Conservation (phyloP, 2,113 vertebrate genomes). For the Planiliza haematocheilus region DNA sequence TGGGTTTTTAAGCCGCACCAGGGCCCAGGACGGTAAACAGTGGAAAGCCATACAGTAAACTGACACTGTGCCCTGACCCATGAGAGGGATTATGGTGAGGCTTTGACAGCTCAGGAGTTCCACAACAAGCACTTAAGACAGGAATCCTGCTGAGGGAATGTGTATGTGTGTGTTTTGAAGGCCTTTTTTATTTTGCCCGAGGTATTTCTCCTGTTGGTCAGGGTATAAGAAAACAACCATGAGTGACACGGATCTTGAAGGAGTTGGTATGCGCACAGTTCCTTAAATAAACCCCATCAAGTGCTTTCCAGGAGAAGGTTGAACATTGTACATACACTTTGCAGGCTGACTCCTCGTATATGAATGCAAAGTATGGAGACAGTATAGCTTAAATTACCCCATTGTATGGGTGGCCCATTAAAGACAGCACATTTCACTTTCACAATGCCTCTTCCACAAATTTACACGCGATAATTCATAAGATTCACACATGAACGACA, state of each 20-base stretch:
- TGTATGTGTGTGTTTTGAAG: conserved; percentile 22
- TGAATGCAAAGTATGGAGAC: conserved; percentile 14
- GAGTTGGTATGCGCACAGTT: conserved; percentile 15
- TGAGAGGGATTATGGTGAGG: conserved; percentile 66
- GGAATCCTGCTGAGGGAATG: conserved; percentile 60
- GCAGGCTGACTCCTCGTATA: conserved; percentile 2
- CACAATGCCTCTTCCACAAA: conserved; percentile 43
- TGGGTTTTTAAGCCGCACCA: background rate
- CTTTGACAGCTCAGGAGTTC: conserved; percentile 65
- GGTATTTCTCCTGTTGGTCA: conserved; percentile 40
- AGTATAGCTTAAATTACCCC: conserved; percentile 38
- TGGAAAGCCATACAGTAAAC: conserved; percentile 47
- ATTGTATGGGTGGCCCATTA: conserved; percentile 48
- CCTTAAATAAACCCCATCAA: conserved; percentile 33
- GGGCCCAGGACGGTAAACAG: conserved; percentile 35
- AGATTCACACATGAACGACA: conserved; percentile 68
- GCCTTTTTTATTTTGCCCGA: conserved; percentile 25
- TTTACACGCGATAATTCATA: conserved; percentile 60
- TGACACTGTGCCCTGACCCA: conserved; percentile 61
- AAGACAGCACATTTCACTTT: conserved; percentile 29
- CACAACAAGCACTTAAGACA: conserved; percentile 63
- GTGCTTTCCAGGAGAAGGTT: conserved; percentile 32
- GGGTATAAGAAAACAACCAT: conserved; percentile 45
- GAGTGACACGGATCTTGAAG: conserved; percentile 42
- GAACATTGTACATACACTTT: conserved; percentile 31